phyloP scores from a whole-genome alignment of 2,888 invertebrate species.

The Cataglyphis rosenhaueri region DNA sequence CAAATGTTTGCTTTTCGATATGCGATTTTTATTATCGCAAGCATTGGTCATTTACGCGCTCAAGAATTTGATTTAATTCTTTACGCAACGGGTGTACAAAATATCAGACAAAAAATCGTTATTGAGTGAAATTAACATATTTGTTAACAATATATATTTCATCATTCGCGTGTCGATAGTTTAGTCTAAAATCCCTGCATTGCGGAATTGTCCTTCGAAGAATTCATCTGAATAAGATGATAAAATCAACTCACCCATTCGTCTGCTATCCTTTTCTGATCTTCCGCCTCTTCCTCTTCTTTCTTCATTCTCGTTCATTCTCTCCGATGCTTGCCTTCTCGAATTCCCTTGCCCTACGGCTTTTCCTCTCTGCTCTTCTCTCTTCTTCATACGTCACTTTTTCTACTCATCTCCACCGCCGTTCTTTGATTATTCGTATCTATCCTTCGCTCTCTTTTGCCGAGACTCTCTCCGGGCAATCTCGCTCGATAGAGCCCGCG shows the following conservation, averaged over 20 bases:
- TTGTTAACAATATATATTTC: not conserved
- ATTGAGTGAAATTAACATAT: not conserved
- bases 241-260: constrained; percentile 50
- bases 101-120: not conserved
- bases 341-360: constrained; percentile 34
- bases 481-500: constrained; percentile 70
- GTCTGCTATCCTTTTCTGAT: constrained; percentile 35
- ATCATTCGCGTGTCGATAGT: not conserved
- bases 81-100: not conserved
- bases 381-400: constrained; percentile 19
- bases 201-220: constrained; percentile 19
- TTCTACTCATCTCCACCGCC: not conserved
- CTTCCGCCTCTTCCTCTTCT: constrained; percentile 30
- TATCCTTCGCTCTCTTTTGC: constrained; percentile 45
- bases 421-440: constrained; percentile 26
- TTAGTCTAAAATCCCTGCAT: not conserved
- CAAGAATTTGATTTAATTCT: constrained; percentile 3
- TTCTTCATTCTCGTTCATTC: constrained; percentile 41
- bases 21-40: not conserved
- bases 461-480: constrained; percentile 60
- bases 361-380: constrained; percentile 31
- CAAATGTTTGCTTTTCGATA: constrained; percentile 8
- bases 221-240: constrained; percentile 25
- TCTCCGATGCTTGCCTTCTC: constrained; percentile 10
- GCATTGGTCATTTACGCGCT: not conserved